phyloP scores from a whole-genome alignment of 2,113 vertebrate species.

The Micronycteris hirsuta region DNA sequence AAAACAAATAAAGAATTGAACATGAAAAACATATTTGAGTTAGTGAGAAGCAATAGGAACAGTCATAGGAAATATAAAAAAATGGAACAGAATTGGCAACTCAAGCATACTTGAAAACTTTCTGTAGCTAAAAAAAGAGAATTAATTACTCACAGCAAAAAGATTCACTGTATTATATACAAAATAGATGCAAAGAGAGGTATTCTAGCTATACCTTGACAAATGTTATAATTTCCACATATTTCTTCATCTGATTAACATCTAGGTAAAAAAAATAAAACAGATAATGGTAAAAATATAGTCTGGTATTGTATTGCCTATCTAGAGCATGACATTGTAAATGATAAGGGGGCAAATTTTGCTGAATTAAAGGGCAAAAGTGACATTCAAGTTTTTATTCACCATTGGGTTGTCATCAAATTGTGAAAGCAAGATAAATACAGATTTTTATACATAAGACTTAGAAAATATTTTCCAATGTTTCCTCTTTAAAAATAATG shows the following conservation, averaged over 20 bases:
- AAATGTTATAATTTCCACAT: not conserved
- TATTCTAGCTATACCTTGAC: not conserved
- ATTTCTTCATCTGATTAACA: not conserved
- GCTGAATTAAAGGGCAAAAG: not conserved
- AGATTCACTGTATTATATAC: not conserved
- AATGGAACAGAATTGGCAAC: not conserved
- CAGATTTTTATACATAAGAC: not conserved
- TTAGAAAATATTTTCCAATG: not conserved
- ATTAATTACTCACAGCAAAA: not conserved
- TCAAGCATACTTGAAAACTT: not conserved
- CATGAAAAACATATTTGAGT: not conserved
- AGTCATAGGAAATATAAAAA: not conserved
- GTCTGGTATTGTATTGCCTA: not conserved
- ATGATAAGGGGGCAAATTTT: not conserved
- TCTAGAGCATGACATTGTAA: not conserved
- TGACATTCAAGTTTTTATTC: not conserved
- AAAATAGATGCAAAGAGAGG: not conserved
- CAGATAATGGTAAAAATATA: not conserved
- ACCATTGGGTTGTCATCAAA: not conserved
- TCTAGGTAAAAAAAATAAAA: slow-evolving; percentile 5
- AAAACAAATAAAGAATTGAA: not conserved
- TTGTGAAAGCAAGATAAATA: not conserved
- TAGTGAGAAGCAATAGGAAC: not conserved
- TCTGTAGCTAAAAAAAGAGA: not conserved
- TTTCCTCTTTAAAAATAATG: not conserved